Base-by-base conservation (phyloP, 2,888 invertebrate species). In the Capitulum mitella region DNA sequence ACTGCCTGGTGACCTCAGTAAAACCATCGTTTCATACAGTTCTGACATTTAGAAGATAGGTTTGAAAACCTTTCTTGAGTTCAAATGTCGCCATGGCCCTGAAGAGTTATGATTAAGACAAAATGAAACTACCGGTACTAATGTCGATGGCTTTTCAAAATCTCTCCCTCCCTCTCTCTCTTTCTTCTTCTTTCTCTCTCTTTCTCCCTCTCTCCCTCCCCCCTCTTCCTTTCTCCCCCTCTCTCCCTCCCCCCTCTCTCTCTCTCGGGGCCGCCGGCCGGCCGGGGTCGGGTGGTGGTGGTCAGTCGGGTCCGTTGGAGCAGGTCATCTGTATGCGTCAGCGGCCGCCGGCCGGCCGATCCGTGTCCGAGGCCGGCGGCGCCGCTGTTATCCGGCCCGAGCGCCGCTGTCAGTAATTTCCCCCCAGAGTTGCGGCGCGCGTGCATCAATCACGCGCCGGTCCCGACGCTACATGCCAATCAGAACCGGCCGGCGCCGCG, bases 191-290 rank as follows among this genome's bases (percentile, higher is more conserved):
- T 16, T 22, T 16, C 51, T 16, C 16, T 16, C 51, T 51, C 51
- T 16, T 16, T 51, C 16, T 51, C 16, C 22, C 51, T 51, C 51
- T 16, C 16, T 51, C 51, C 22, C 46, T 46, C 46, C 14, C 46
- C 14, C 46, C 46, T 46, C 46, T 46, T 14, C 14, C 46, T 46
- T 6, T 51, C 51, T 51, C 16, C 22, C 51, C 22, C 51, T 51
- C 51, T 51, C 51, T 51, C 51, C 51, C 12, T 51, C 51, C 32
- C 82, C 79, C 80, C 80, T 51, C 82, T 82, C 40, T 74, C 75
- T 32, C 29, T 8, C 70, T 48, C 48, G 3, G n/a, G n/a, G 16
- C 19, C 48, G 14, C 48, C 19, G 5, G 46, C 46, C 46, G 46
- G 46, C 46, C 14, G n/a, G n/a, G n/a, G n/a, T n/a, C n/a, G n/a